phyloP scores from a whole-genome alignment of 1,140 invertebrate genomes.

The Drosophila virilis region DNA sequence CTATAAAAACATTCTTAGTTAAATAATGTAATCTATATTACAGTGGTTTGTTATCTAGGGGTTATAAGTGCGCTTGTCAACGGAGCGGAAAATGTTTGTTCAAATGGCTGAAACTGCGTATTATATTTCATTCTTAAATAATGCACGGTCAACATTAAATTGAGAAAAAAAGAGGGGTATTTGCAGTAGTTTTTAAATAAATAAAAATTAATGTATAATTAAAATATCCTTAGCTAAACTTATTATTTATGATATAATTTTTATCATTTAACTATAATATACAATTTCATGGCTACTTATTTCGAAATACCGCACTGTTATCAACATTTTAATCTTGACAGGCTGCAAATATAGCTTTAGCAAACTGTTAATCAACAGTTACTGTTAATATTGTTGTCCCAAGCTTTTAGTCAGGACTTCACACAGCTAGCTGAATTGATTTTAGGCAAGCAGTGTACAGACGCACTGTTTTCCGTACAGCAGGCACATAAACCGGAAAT shows the following conservation, averaged over 20 bases:
- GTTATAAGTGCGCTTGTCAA: not conserved
- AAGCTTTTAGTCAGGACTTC: constrained; percentile 2
- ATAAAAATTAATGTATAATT: too few relatives aligned
- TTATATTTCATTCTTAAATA: not conserved
- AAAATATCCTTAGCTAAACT: too few relatives aligned
- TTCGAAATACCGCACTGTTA: too few relatives aligned
- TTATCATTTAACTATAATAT: too few relatives aligned
- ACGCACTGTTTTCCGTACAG: not conserved
- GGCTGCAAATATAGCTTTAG: not conserved
- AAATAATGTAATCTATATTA: constrained; percentile 2
- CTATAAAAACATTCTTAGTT: not conserved
- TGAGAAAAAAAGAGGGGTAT: too few relatives aligned
- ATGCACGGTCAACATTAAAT: too few relatives aligned
- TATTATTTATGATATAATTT: too few relatives aligned
- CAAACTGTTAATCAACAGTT: not conserved
- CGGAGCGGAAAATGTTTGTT: not conserved
- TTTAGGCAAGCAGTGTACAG: not conserved
- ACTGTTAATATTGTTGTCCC: not conserved
- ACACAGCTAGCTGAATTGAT: not conserved
- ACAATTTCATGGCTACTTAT: too few relatives aligned
- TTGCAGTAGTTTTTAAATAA: too few relatives aligned
- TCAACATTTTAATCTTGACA: too few relatives aligned
- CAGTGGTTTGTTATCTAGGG: not conserved
- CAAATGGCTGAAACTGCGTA: not conserved
- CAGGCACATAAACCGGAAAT: not conserved